These are phyloP conservation scores for Sinopyrophorus schimmeli DNA, from an alignment of 2,888 invertebrate genomes.

Conservation along the genomic window DNA sequence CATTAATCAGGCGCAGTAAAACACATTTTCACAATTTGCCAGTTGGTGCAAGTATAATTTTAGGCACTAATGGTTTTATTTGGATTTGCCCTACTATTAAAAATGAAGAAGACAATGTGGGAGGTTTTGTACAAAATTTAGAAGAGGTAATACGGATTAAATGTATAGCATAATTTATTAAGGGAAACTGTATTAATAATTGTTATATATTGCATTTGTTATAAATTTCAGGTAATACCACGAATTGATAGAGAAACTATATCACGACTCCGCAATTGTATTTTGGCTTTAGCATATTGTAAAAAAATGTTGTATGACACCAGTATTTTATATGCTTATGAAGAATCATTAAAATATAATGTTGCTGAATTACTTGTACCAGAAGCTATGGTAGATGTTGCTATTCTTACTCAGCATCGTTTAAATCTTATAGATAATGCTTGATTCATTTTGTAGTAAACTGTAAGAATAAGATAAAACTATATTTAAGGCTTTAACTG, in stretches of 20 bases:
- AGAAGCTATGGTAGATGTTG: conserved; percentile 83
- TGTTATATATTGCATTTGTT: conserved; percentile 11
- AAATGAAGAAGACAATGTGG: conserved; percentile 67
- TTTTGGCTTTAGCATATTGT: conserved; percentile 81
- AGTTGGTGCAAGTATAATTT: conserved; percentile 88
- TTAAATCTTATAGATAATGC: conserved; percentile 55
- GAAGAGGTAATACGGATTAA: conserved; percentile 56
- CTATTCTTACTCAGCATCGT: conserved; percentile 76
- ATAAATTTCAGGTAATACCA: conserved; percentile 66
- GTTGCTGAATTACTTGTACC: conserved; percentile 80
- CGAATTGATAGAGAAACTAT: conserved; percentile 81
- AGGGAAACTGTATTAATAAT: not conserved
- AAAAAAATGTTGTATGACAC: conserved; percentile 92
- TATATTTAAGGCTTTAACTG: no score
- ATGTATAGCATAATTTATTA: conserved; percentile 1
- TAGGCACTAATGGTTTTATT: conserved; percentile 96
- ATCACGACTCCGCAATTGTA: conserved; percentile 85
- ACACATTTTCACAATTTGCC: conserved; percentile 94
- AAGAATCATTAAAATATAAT: conserved; percentile 80
- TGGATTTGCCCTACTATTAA: conserved; percentile 82
- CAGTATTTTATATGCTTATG: conserved; percentile 87
- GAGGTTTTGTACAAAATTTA: conserved; percentile 78
- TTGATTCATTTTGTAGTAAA: no score
- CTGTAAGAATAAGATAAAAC: no score
- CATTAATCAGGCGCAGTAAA: conserved; percentile 88